phyloP scores from a whole-genome alignment of 2,888 invertebrate species.

The Lathronympha strigana region DNA sequence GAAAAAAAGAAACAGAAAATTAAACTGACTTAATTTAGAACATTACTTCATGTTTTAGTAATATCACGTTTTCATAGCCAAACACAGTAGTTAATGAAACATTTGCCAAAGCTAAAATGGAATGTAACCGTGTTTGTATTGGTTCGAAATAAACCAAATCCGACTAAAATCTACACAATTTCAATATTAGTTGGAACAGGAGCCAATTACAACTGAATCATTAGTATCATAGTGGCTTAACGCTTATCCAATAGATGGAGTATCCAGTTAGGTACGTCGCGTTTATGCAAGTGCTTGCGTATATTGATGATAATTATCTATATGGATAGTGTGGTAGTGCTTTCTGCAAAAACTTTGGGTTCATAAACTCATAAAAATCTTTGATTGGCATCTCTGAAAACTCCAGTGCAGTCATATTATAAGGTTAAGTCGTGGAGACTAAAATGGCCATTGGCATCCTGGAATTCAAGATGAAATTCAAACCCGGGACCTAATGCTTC shows the following conservation, averaged over 20 bases:
- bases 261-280: neutral
- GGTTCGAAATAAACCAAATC: neutral
- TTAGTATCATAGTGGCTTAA: constrained; percentile 7
- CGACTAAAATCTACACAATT: constrained; percentile 8
- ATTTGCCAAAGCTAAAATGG: neutral
- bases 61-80: constrained; percentile 10
- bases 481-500: no score
- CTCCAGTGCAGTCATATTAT: no score
- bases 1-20: no score
- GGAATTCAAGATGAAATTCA: no score
- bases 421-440: no score
- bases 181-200: constrained; percentile 15
- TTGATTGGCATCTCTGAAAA: no score
- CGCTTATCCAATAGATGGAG: neutral
- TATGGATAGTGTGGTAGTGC: no score
- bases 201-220: constrained; percentile 24
- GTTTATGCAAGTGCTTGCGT: no score
- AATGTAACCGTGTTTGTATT: neutral
- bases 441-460: no score
- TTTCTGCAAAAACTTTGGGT: no score
- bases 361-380: no score
- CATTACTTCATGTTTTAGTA: neutral
- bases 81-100: neutral
- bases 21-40: neutral
- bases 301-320: no score